These are phyloP conservation scores for Aphelinus atriplicis DNA, from an alignment of 1,140 invertebrate genomes.

Conservation along the genomic window DNA sequence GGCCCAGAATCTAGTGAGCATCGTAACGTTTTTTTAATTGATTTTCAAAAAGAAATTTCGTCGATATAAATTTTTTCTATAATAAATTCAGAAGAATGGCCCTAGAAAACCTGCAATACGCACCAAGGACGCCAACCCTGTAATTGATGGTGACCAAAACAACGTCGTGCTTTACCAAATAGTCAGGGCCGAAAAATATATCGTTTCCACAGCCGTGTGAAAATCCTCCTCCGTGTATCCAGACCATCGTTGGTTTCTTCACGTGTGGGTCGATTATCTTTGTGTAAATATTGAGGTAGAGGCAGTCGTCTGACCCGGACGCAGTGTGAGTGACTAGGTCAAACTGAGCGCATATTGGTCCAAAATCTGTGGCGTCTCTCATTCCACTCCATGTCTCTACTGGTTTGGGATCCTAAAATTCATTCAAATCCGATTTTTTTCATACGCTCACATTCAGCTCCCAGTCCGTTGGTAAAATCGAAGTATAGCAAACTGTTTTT, in stretches of 20 bases:
- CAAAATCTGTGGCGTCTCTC: slow-evolving; percentile 67
- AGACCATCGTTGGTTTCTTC: slow-evolving; percentile 51
- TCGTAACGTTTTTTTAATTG: background rate
- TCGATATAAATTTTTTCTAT: background rate
- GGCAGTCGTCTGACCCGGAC: slow-evolving; percentile 75
- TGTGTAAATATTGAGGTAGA: slow-evolving; percentile 86
- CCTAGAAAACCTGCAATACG: background rate
- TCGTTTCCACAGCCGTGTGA: slow-evolving; percentile 43
- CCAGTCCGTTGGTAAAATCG: too few species aligned
- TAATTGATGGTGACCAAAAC: slow-evolving; percentile 66
- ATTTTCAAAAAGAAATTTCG: background rate
- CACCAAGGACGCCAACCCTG: slow-evolving; percentile 59
- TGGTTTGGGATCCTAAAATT: slow-evolving; percentile 67
- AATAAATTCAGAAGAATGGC: too few species aligned
- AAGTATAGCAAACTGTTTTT: too few species aligned
- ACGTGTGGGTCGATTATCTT: slow-evolving; percentile 55
- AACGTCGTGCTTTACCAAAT: slow-evolving; percentile 56
- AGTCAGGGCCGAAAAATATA: slow-evolving; percentile 49
- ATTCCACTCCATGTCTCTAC: slow-evolving; percentile 67
- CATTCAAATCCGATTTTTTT: background rate
- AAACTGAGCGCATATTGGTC: slow-evolving; percentile 65
- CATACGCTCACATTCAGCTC: too few species aligned
- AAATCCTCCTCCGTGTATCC: slow-evolving; percentile 56
- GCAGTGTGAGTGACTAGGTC: slow-evolving; percentile 35
- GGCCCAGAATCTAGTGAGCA: background rate